Base-by-base conservation (phyloP, 2,797 vertebrate species). In the Allobates femoralis region DNA sequence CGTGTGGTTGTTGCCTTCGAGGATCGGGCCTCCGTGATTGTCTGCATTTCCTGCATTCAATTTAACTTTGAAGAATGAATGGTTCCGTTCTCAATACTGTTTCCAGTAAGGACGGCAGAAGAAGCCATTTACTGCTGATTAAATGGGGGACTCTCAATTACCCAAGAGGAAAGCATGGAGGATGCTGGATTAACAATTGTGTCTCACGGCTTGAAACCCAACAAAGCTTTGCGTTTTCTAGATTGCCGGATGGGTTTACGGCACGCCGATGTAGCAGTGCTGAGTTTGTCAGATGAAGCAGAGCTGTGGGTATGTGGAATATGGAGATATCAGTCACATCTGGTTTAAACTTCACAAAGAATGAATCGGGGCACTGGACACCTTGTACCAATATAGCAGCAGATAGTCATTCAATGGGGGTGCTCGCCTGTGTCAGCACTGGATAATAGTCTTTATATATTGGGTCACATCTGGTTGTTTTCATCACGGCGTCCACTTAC, bases 1-100 rank as follows among this genome's bases (percentile, higher is more conserved):
- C 28, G 69, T 90, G 89, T 89, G 90, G 89, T 90, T 92, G 90
- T 84, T 64, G 89, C 92, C 82, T 90, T 92, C 89, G n/a, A 87
- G 90, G 86, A 83, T 81, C 90, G 87, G 89, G 92, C 88, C 85
- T 79, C 81, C 85, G 79, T 89, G 89, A 93, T 91, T 92, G 91
- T 81, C 90, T 86, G 87, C 8, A 19, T 90, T 89, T 90, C 89
- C 88, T 90, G 85, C 89, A 75, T 91, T 89, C 73, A 34, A 30
- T 90, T 92, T 92, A 83, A 89, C 60, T 82, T 81, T 90, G 34
- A 56, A 91, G 78, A 93, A 91, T 75, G 90, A 66, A 91, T 53
- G 91, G 87, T 88, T 81, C 87, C 64, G 76, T 89, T 91, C n/a
- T 92, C 81, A 89, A 81, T 89, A 89, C 83, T 90, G 86, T 82